phyloP scores from a whole-genome alignment of 2,888 invertebrate genomes.

The Oeneis ivallda region DNA sequence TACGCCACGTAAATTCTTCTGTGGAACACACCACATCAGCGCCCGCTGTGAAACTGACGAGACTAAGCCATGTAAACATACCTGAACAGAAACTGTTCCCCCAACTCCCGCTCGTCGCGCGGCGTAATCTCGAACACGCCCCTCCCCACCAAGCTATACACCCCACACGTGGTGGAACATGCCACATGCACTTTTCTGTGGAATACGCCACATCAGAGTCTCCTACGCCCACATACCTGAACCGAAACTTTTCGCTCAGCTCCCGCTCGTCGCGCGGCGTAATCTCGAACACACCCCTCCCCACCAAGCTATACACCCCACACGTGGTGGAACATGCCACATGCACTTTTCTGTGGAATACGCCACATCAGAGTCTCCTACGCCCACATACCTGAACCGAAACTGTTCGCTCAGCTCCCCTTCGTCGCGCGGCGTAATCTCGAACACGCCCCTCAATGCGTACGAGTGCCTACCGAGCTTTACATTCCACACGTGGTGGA shows the following conservation, averaged over 20 bases:
- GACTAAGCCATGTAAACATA: slow-evolving; percentile 54
- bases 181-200: too few species aligned
- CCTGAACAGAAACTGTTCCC: slow-evolving; percentile 99
- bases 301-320: too few species aligned
- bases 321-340: too few species aligned
- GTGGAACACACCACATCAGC: too few species aligned
- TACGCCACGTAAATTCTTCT: too few species aligned
- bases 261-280: slow-evolving; percentile 96
- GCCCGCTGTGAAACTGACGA: too few species aligned
- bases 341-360: too few species aligned
- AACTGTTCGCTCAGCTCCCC: slow-evolving; percentile 98
- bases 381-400: slow-evolving; percentile 93
- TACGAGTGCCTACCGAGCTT: slow-evolving; percentile 97
- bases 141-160: slow-evolving; percentile 92
- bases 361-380: too few species aligned
- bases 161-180: too few species aligned
- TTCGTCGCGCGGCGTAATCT: slow-evolving; percentile 96
- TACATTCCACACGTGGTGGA: too few species aligned
- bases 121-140: slow-evolving; percentile 99
- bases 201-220: too few species aligned
- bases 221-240: slow-evolving; percentile 91
- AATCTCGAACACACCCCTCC: slow-evolving; percentile 98
- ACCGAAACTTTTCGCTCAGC: slow-evolving; percentile 98
- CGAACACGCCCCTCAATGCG: slow-evolving; percentile 98
- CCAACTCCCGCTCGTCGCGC: slow-evolving; percentile 96